Percentiles rank a stretch among this genome's conserved stretches.
Evolutionary conservation across 2,113 vertebrate species (phyloP).

Genomic region (Indri indri): DNA sequence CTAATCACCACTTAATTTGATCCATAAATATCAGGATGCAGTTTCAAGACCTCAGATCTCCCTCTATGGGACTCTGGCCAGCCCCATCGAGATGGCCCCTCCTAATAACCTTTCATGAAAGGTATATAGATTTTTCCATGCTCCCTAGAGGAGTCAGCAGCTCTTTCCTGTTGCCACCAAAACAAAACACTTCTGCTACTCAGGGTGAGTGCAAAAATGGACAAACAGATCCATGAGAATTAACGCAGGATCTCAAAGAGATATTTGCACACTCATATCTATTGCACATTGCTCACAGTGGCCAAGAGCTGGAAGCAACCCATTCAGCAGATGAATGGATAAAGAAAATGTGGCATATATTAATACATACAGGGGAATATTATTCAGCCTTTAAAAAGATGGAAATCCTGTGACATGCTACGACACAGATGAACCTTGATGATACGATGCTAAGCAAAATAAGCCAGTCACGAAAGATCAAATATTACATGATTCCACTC

Average conservation of each 20-base stretch:
- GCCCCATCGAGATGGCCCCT: not conserved
- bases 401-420: not conserved
- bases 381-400: not conserved
- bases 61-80: not conserved
- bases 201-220: not conserved
- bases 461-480: not conserved
- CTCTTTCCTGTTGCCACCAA: not conserved
- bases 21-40: not conserved
- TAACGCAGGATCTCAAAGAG: not conserved
- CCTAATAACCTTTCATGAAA: not conserved
- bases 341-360: not conserved
- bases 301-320: not conserved
- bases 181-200: not conserved
- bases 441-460: not conserved
- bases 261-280: not conserved
- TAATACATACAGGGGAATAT: not conserved
- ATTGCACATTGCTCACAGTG: not conserved
- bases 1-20: conserved; percentile 34
- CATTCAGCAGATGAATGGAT: not conserved
- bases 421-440: not conserved
- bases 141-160: not conserved
- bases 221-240: not conserved
- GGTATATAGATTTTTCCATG: not conserved
- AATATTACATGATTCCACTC: not conserved
- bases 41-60: conserved; percentile 9